These are phyloP conservation scores for Dolichallabes microphthalmus DNA, from an alignment of 2,113 vertebrate genomes.

Conservation along the genomic window DNA sequence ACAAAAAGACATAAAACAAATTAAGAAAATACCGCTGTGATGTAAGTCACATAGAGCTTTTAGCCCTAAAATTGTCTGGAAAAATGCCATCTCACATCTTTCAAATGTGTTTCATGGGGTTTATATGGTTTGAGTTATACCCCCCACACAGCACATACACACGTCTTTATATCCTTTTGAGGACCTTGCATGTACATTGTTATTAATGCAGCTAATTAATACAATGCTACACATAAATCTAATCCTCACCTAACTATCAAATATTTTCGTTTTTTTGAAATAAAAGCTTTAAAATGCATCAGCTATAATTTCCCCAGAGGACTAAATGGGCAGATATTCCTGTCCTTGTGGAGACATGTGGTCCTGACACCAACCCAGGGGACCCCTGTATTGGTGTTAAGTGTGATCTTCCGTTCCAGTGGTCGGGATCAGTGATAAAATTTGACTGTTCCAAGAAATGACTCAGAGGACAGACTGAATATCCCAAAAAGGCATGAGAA, in stretches of 20 bases:
- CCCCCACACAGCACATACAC: slow-evolving; percentile 28
- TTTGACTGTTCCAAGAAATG: slow-evolving; percentile 9
- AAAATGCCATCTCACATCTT: no score
- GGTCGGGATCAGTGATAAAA: background rate
- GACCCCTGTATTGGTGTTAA: slow-evolving; percentile 14
- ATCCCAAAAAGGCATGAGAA: background rate
- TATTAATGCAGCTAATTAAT: background rate
- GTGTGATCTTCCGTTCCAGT: background rate
- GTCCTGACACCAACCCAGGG: slow-evolving; percentile 20
- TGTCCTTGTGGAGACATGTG: background rate
- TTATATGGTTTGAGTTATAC: no score
- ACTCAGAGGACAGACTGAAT: background rate
- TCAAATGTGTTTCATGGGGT: no score
- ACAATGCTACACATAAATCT: background rate
- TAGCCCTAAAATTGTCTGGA: no score
- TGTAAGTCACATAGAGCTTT: no score
- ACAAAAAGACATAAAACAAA: no score
- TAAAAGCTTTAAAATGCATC: background rate
- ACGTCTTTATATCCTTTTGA: background rate
- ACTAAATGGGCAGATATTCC: background rate
- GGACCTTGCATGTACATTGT: background rate
- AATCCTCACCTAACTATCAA: background rate
- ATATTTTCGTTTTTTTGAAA: background rate
- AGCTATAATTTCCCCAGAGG: background rate
- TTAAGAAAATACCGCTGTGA: no score